phyloP scores from a whole-genome alignment of 2,797 vertebrate genomes.

The Danio albolineatus region DNA sequence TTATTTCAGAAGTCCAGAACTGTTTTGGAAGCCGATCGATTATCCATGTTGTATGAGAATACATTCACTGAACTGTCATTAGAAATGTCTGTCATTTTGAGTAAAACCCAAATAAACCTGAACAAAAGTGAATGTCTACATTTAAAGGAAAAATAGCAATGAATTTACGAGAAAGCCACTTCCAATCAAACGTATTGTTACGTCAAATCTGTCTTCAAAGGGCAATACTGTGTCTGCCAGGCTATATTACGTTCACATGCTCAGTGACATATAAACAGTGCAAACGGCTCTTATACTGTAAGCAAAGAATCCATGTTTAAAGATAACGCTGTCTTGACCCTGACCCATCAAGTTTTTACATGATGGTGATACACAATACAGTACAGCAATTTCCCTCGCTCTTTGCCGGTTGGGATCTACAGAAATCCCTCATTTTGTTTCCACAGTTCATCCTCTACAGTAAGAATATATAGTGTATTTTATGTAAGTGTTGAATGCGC shows the following conservation, averaged over 20 bases:
- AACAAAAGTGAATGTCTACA: not conserved
- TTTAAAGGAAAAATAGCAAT: no score
- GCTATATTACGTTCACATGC: conserved; percentile 44
- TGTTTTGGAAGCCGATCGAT: no score
- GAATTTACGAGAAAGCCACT: not conserved
- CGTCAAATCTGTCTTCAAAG: conserved; percentile 35
- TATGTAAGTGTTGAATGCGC: not conserved
- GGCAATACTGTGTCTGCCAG: conserved; percentile 28
- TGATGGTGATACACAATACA: not conserved
- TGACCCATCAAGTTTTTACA: conserved; percentile 32
- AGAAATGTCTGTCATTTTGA: no score
- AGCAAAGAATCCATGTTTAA: not conserved
- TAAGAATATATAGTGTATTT: not conserved
- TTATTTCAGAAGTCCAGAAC: no score
- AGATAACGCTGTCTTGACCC: not conserved
- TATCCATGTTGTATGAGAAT: no score
- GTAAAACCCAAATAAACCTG: no score
- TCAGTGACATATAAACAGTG: conserved; percentile 54
- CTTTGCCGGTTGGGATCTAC: not conserved
- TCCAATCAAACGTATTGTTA: conserved; percentile 13
- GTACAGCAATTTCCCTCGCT: not conserved
- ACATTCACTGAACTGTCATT: no score
- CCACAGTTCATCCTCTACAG: not conserved
- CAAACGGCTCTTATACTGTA: conserved; percentile 17
- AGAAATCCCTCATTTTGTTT: not conserved